These are phyloP conservation scores for Acholoe squamosa DNA, from an alignment of 2,888 invertebrate species.

Conservation along the genomic window DNA sequence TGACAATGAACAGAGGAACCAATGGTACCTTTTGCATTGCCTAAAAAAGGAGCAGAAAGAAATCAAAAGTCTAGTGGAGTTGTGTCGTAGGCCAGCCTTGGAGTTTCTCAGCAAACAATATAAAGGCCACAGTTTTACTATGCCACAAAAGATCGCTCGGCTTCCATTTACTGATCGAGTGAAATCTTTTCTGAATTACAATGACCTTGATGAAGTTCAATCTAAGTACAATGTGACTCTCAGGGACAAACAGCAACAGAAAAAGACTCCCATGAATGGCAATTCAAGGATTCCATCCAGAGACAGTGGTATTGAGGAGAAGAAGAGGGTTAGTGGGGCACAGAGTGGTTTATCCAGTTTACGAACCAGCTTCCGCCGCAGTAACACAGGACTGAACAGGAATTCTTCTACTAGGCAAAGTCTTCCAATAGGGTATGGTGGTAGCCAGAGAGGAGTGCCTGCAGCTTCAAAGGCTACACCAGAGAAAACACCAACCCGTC, in stretches of 20 bases:
- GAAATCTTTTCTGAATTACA: conserved; percentile 64
- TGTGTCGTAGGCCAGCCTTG: conserved; percentile 69
- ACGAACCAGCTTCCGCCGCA: conserved; percentile 8
- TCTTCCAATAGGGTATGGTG: conserved; percentile 15
- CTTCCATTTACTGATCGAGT: conserved; percentile 62
- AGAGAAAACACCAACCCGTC: not conserved
- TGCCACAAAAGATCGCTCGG: conserved; percentile 51
- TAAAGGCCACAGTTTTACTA: not conserved
- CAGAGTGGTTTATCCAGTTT: not conserved
- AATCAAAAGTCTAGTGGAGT: conserved; percentile 69
- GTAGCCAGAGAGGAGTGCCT: not conserved
- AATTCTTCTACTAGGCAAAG: conserved; percentile 36
- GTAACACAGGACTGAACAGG: conserved; percentile 22
- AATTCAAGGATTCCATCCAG: not conserved
- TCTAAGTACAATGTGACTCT: conserved; percentile 55
- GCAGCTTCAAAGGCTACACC: not conserved
- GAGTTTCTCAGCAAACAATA: conserved; percentile 18
- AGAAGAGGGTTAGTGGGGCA: not conserved
- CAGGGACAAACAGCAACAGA: conserved; percentile 36
- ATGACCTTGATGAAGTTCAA: conserved; percentile 65
- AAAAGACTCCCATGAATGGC: not conserved
- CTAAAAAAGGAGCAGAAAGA: conserved; percentile 67
- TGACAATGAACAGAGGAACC: conserved; percentile 18
- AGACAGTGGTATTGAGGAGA: not conserved
- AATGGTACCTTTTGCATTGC: conserved; percentile 64